Evolutionary conservation across 2,797 vertebrate species (phyloP).

Genomic region (Gadopsis marmoratus): DNA sequence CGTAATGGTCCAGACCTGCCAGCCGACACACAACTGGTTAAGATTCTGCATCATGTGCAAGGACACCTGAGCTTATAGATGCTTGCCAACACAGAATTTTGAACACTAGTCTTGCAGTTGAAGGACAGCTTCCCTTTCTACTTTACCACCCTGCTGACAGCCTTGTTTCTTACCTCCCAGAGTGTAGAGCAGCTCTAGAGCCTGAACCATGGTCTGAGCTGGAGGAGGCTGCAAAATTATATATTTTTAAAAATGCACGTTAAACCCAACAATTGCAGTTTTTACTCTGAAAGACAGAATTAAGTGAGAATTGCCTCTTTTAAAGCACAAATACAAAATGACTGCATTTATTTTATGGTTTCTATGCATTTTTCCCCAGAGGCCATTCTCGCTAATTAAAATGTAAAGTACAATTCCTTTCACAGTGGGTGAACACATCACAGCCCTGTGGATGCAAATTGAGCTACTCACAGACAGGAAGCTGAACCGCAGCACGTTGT

Average conservation of each 20-base stretch:
- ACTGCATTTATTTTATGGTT: constrained; percentile 42
- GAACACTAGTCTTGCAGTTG: constrained; percentile 12
- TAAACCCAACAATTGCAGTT: constrained; percentile 4
- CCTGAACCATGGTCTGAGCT: constrained; percentile 99
- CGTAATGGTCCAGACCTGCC: constrained; percentile 96
- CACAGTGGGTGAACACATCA: constrained; percentile 55
- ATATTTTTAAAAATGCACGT: neutral
- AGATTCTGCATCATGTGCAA: constrained; percentile 20
- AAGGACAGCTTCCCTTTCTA: constrained; percentile 32
- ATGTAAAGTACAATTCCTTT: constrained; percentile 59
- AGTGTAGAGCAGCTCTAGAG: constrained; percentile 96
- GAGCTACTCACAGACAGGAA: constrained; percentile 92
- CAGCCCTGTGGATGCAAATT: constrained; percentile 51
- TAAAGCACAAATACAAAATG: constrained; percentile 26
- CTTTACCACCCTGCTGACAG: constrained; percentile 14
- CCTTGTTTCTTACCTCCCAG: constrained; percentile 91
- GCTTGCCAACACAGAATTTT: constrained; percentile 20
- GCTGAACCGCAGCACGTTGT: constrained; percentile 98
- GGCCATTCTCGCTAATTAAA: constrained; percentile 61
- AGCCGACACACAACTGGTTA: constrained; percentile 15
- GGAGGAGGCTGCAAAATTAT: constrained; percentile 90
- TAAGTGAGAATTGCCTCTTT: constrained; percentile 24
- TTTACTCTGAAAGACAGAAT: constrained; percentile 18
- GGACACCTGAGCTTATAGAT: constrained; percentile 5
- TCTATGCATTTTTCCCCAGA: constrained; percentile 26